Percentiles rank a stretch among this genome's conserved stretches.
These are phyloP conservation scores for Indri indri DNA, from an alignment of 2,113 vertebrate genomes.

Conservation along the genomic window DNA sequence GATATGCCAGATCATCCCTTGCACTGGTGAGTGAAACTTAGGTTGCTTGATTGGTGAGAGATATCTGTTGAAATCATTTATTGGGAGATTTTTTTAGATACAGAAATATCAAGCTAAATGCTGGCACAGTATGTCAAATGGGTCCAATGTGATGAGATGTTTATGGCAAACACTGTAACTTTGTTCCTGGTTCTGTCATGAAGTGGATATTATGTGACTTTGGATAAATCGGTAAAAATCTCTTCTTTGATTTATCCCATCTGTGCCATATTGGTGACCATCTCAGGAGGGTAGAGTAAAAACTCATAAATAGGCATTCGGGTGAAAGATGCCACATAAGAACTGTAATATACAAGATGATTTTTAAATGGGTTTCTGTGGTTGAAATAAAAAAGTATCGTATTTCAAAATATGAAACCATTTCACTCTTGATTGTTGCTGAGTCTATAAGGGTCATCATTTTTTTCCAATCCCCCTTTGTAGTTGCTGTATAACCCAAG, in stretches of 20 bases:
- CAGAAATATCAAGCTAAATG: background rate
- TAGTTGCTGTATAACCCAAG: slow-evolving; percentile 39
- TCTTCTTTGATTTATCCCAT: background rate
- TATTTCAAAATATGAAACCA: slow-evolving; percentile 69
- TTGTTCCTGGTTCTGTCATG: slow-evolving; percentile 26
- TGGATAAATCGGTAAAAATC: slow-evolving; percentile 40
- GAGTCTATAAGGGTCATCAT: slow-evolving; percentile 38
- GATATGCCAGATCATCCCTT: background rate
- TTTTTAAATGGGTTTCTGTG: slow-evolving; percentile 66
- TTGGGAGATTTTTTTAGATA: background rate
- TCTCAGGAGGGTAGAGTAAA: background rate
- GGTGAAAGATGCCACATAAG: slow-evolving; percentile 55
- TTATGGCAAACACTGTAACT: background rate
- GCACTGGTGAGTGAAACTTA: background rate
- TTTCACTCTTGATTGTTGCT: slow-evolving; percentile 52
- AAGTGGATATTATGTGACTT: slow-evolving; percentile 29
- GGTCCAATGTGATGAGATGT: slow-evolving; percentile 5
- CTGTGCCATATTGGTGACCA: background rate
- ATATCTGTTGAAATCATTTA: slow-evolving; percentile 23
- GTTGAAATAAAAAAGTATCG: slow-evolving; percentile 56
- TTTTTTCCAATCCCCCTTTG: slow-evolving; percentile 33
- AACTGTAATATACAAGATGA: slow-evolving; percentile 53
- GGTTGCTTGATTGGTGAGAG: background rate
- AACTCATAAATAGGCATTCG: slow-evolving; percentile 53
- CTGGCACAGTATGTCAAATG: background rate